Percentiles rank a stretch among this genome's conserved stretches.
Conservation (phyloP, 2,888 invertebrate genomes). For the Harpagoxenus sublaevis region DNA sequence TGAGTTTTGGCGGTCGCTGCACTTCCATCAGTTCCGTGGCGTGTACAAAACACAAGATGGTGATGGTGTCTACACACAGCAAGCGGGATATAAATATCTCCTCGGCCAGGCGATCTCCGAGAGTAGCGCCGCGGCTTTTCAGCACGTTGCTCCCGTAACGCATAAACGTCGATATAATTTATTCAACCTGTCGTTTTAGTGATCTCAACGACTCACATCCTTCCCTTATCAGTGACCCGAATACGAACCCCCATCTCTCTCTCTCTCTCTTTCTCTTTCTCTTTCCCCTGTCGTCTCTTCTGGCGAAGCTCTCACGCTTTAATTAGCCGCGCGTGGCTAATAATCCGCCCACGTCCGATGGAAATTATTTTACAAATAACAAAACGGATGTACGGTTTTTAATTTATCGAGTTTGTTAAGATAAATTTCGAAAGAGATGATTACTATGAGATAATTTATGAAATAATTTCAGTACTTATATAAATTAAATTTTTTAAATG, state of each 20-base stretch:
- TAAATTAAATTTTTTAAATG: not conserved
- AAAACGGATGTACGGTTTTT: not conserved
- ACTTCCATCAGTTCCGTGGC: not conserved
- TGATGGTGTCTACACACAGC: not conserved
- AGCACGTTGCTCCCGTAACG: conserved; percentile 61
- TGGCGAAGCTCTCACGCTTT: conserved; percentile 53
- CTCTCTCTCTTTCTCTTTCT: conserved; percentile 54
- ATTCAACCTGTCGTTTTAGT: conserved; percentile 75
- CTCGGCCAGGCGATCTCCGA: conserved; percentile 51
- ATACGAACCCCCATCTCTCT: conserved; percentile 55
- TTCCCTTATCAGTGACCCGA: conserved; percentile 75
- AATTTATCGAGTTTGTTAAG: not conserved
- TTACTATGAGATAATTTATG: not conserved
- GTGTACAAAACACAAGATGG: conserved; percentile 4
- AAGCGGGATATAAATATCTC: conserved; percentile 62
- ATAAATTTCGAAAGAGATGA: not conserved
- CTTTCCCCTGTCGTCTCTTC: conserved; percentile 32
- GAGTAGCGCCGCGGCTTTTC: conserved; percentile 53
- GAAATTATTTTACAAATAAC: not conserved
- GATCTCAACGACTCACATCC: conserved; percentile 79
- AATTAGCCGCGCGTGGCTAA: conserved; percentile 30
- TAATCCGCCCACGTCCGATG: conserved; percentile 2
- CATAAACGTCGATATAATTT: conserved; percentile 75
- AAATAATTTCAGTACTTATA: not conserved
- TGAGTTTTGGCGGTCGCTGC: conserved; percentile 1